A percentile compares a stretch with the other conserved stretches of the same genome.
These are phyloP conservation scores for Oryzaephilus surinamensis DNA, from an alignment of 1,140 invertebrate species.

Conservation along the genomic window DNA sequence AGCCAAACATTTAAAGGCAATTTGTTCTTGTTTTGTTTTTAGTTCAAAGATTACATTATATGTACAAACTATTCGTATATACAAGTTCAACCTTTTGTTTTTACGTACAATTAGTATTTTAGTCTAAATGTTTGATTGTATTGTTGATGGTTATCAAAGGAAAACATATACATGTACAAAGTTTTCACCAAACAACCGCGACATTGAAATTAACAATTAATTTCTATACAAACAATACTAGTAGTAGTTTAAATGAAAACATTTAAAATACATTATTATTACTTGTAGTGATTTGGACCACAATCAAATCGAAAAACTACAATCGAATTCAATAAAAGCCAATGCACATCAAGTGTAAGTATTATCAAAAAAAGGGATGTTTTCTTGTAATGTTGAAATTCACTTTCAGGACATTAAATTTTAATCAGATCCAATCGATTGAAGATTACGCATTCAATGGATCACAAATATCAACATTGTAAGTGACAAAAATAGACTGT, in stretches of 20 bases:
- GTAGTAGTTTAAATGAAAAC: background rate
- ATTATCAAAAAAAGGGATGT: constrained; percentile 1
- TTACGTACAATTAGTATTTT: background rate
- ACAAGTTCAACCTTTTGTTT: too few species aligned
- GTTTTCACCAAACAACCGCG: too few species aligned
- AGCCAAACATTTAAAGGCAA: background rate
- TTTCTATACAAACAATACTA: background rate
- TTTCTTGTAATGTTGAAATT: constrained; percentile 3
- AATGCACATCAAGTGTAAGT: constrained; percentile 49
- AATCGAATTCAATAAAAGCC: constrained; percentile 40
- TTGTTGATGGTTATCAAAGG: too few species aligned
- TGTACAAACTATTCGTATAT: too few species aligned
- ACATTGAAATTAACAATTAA: background rate
- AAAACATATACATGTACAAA: too few species aligned
- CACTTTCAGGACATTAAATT: constrained; percentile 43
- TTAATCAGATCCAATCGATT: constrained; percentile 50
- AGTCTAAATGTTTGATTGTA: too few species aligned
- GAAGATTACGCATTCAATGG: constrained; percentile 52
- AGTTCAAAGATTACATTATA: too few species aligned
- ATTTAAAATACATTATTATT: constrained; percentile 1
- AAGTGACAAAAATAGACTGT: constrained; percentile 33
- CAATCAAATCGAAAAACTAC: constrained; percentile 42
- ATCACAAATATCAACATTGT: constrained; percentile 55
- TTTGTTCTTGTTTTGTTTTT: background rate
- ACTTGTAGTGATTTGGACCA: constrained; percentile 45